Evolutionary conservation across 1,140 invertebrate genomes (phyloP), one percentile per base, ranked within the genome.

Genomic region (Dendroctonus ponderosae): DNA sequence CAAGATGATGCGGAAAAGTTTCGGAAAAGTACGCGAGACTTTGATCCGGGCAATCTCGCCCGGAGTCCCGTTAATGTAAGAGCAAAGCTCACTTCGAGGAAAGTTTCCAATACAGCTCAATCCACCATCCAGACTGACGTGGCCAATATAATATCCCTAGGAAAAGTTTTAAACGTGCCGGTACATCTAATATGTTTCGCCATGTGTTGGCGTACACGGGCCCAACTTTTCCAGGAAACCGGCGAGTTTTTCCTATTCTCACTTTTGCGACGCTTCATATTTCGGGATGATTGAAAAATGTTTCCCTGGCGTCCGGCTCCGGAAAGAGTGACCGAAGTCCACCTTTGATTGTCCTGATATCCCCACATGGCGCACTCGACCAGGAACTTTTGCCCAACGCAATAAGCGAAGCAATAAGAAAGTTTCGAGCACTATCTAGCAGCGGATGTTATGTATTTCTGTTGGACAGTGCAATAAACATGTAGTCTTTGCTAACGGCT

Each of bases 51-150:
- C 74, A 72, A 74, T 72, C 72, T 70, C 71, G 63, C 68, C 41
- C 15, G 67, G 41, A 73, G 67, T 71, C 64, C 67, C 67, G 68
- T 69, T 73, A 73, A 73, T 73, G 71, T 72, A 67, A 69, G 58
- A 66, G 69, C 69, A 72, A 72, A 62, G 50, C 63, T 63, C 50
- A 52, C 39, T 49, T 48, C 58, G 57, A 26, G 39, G 52, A 67
- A 73, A 73, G 67, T 73, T 73, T 73, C 65, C 68, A 66, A 73
- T 73, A 63, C 61, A 68, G 69, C 71, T 72, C 71, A 70, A 72
- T 72, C 69, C 68, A 66, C 5, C 15, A 26, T 53, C 50, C 50
- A 5, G 50, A 12, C 26, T 26, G 26, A 52, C 26, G n/a, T 52
- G 57, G 64, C 63, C 66, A 62, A 62, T 72, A 72, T 72, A 70